Conservation (phyloP, 2,113 vertebrate species). For the Copsychus sechellarum region DNA sequence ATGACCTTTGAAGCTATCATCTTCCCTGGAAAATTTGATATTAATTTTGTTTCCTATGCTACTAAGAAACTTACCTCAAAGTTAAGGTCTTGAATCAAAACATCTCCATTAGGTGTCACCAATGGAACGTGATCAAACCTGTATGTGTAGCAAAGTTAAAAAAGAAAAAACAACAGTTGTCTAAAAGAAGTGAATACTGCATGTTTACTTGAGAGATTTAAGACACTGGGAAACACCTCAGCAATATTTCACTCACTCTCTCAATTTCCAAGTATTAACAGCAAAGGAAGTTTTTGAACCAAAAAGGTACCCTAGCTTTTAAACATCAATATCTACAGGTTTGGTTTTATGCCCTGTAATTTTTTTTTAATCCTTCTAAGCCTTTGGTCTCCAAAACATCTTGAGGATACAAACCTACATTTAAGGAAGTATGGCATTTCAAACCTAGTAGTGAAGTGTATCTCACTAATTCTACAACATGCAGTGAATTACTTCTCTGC, state of each 20-base stretch:
- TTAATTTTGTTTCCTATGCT: not conserved
- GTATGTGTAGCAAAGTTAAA: not conserved
- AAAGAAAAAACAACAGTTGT: not conserved
- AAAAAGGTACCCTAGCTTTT: not conserved
- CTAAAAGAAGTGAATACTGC: not conserved
- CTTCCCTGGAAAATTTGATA: not conserved
- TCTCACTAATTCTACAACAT: not conserved
- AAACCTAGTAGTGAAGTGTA: not conserved
- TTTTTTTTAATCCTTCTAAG: not conserved
- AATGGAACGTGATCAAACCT: constrained; percentile 95
- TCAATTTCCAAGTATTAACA: not conserved
- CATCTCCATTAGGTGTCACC: constrained; percentile 95
- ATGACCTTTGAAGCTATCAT: not conserved
- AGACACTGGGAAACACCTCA: not conserved
- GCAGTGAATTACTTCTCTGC: not conserved
- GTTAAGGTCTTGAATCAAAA: constrained; percentile 89
- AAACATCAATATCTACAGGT: not conserved
- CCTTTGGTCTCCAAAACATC: not conserved
- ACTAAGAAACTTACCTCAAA: constrained; percentile 85
- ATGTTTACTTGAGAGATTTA: not conserved
- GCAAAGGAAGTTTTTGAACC: not conserved
- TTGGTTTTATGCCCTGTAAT: not conserved
- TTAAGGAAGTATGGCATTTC: not conserved
- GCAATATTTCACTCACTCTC: not conserved
- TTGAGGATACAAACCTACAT: not conserved